phyloP scores from a whole-genome alignment of 1,140 invertebrate genomes.

The Triops cancriformis region DNA sequence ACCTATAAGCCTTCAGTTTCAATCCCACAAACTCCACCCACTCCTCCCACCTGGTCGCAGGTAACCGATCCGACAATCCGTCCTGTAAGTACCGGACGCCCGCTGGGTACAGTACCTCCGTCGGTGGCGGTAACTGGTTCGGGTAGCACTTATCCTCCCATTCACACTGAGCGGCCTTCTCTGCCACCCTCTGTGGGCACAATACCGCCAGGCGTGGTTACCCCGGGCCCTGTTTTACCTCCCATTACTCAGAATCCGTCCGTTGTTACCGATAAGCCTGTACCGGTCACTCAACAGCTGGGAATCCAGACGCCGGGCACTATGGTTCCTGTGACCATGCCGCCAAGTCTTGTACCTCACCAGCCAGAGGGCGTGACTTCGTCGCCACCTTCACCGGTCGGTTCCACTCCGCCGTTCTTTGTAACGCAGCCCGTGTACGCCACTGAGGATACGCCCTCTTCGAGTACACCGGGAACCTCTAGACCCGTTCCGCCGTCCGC shows the following conservation, averaged over 20 bases:
- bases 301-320: not conserved
- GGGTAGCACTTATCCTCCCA: not conserved
- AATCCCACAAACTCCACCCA: not conserved
- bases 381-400: not conserved
- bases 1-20: not conserved
- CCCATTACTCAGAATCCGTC: not conserved
- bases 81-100: not conserved
- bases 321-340: not conserved
- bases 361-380: not conserved
- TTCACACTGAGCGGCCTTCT: not conserved
- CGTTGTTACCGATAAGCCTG: not conserved
- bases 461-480: not conserved
- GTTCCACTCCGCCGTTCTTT: not conserved
- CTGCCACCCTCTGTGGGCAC: not conserved
- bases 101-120: not conserved
- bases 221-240: not conserved
- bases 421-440: not conserved
- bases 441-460: not conserved
- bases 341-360: not conserved
- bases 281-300: not conserved
- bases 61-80: not conserved
- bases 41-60: not conserved
- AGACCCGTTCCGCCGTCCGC: not conserved
- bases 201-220: not conserved
- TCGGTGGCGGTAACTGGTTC: constrained; percentile 10